Base-by-base conservation (phyloP, 2,797 vertebrate genomes). In the Argentina silus region DNA sequence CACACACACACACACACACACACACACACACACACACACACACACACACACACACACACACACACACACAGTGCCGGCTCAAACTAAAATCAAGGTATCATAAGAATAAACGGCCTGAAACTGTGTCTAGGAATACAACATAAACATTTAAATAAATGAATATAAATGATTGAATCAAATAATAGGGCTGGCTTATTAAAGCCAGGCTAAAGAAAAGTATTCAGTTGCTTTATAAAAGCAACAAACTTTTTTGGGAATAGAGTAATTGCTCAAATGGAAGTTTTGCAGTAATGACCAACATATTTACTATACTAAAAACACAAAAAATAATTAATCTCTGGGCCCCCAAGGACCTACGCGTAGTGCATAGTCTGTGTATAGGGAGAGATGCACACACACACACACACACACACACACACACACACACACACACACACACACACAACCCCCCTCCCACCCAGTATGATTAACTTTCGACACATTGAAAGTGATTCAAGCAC, bases 401-500 rank as follows among this genome's bases (percentile, higher is more conserved):
- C 69, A 62, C n/a, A 45, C 70, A 55, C 36, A 56, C 64, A 53
- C 59, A 44, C 43, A 50, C 55, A 76, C 53, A 42, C 44, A 48
- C 44, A 83, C 72, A 73, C 45, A 63, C 51, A 45, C 70, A 55
- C 36, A 56, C 64, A 53, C 59, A 44, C 43, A 50, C 55, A 76
- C 53, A 42, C 44, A 48, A 83, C 72, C 70, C 45, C 57, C 51
- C 63, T 74, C 82, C 51, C 36, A 17, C 60, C 47, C 71, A 23
- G 73, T 65, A 75, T 84, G 81, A 87, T 88, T 80, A 89, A 88
- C 82, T 56, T 66, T 56, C 84, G 76, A 82, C 83, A 81, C 78
- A 90, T 88, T 83, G 76, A 73, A 70, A 76, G 73, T 63, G 84
- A 89, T 85, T 89, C 70, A 78, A 73, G 53, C 70, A 44, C 80